A percentile compares a stretch with the other conserved stretches of the same genome.
These are phyloP conservation scores for Amiota mariae DNA, from an alignment of 2,888 invertebrate species.

Conservation along the genomic window DNA sequence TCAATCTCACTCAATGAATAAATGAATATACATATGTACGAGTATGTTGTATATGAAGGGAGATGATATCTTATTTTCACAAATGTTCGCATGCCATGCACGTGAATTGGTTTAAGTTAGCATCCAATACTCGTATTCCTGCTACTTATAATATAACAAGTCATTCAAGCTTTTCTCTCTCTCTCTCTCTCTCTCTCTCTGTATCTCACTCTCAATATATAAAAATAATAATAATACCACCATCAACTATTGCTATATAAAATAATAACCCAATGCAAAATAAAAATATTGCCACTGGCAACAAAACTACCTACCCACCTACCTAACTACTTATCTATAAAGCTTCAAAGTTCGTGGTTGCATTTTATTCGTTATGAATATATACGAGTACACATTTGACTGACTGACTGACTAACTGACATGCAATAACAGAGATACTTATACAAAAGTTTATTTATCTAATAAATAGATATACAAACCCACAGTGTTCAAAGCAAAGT, in stretches of 20 bases:
- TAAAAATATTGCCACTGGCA: slow-evolving; percentile 7
- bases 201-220: not conserved
- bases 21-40: not conserved
- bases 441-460: slow-evolving; percentile 38
- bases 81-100: slow-evolving; percentile 12
- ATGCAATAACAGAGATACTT: slow-evolving; percentile 17
- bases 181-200: not conserved
- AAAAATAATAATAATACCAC: not conserved
- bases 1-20: too few relatives aligned
- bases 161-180: not conserved
- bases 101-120: not conserved
- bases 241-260: not conserved
- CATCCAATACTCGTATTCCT: not conserved
- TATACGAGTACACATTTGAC: not conserved
- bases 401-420: slow-evolving; percentile 16
- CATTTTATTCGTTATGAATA: not conserved
- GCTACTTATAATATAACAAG: too few relatives aligned
- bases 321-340: not conserved
- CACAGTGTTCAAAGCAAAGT: not conserved
- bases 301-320: not conserved
- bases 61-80: not conserved
- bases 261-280: slow-evolving; percentile 8
- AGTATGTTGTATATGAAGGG: too few relatives aligned
- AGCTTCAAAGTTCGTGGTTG: not conserved
- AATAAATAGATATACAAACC: slow-evolving; percentile 27